Base-by-base conservation (phyloP, 2,888 invertebrate genomes). In the Allolobophora icterica region DNA sequence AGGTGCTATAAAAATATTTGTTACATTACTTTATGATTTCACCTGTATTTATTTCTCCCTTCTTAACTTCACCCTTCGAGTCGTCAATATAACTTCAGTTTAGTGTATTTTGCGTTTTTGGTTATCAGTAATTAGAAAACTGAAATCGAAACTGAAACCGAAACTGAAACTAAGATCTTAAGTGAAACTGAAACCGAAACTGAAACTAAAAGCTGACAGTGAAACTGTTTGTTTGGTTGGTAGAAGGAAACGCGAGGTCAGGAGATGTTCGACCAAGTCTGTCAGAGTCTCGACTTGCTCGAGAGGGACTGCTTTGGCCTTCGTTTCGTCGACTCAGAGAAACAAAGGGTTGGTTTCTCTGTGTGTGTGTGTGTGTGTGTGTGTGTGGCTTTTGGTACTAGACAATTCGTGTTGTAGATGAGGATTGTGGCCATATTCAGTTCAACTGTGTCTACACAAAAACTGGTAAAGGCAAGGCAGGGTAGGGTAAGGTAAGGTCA, bases 221-320 rank as follows among this genome's bases (percentile, higher is more conserved):
- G 30, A 71, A 71, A 8, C 71, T 71, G 52, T 52, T 52, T 24
- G 30, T 71, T 71, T 71, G 30, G 71, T 33, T 90, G n/a, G 45
- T 97, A 98, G 98, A 98, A 98, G 96, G 97, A 97, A 95, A 97
- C 97, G 95, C 96, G 97, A 71, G 99, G 98, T 34, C 98, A 99
- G 95, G 97, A 97, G 93, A 96, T 99, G 93, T 96, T 99, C 95
- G 98, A 99, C 95, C 97, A 98, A 93, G 98, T 98, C 90, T 98
- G 98, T 96, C 97, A 97, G 94, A 98, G 98, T 95, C 96, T 99
- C 94, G 98, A 99, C 96, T 97, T 99, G 92, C 96, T 98, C 95
- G 99, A 99, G 96, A 98, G 98, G 90, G 98, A 98, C 92, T 99
- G 99, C 96, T 99, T 99, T 95, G 99, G 99, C 90, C 96, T 99